Evolutionary conservation across 2,797 vertebrate species (phyloP).

Genomic region (Chrosomus eos): DNA sequence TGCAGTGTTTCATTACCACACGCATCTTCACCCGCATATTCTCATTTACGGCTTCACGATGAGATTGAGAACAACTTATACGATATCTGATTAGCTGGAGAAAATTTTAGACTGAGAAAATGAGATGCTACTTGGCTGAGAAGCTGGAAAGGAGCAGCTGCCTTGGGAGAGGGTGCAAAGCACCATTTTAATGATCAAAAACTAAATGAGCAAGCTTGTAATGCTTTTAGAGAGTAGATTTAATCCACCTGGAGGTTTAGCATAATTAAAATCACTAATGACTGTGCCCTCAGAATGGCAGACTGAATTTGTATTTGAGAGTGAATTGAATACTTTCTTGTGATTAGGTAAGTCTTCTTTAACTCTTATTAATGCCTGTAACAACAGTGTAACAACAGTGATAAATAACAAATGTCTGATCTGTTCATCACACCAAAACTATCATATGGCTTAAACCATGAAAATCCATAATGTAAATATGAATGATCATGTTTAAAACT

Average conservation of each 20-base stretch:
- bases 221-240: slow-evolving; percentile 43
- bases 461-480: not conserved
- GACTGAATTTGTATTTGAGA: not conserved
- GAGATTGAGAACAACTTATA: slow-evolving; percentile 20
- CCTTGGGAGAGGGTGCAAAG: slow-evolving; percentile 24
- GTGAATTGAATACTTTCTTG: not conserved
- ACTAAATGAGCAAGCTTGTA: slow-evolving; percentile 42
- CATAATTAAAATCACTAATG: slow-evolving; percentile 46
- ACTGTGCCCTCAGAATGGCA: slow-evolving; percentile 19
- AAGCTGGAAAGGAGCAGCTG: slow-evolving; percentile 33
- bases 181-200: slow-evolving; percentile 50
- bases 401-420: not conserved
- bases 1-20: slow-evolving; percentile 34
- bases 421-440: slow-evolving; percentile 1
- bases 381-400: not conserved
- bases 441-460: not conserved
- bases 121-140: slow-evolving; percentile 30
- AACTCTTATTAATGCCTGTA: not conserved
- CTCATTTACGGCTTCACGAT: slow-evolving; percentile 22
- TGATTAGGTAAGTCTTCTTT: slow-evolving; percentile 10
- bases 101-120: slow-evolving; percentile 43
- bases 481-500: not conserved
- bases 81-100: slow-evolving; percentile 19
- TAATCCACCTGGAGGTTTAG: slow-evolving; percentile 46
- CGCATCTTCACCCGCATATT: slow-evolving; percentile 11